phyloP scores from a whole-genome alignment of 2,797 vertebrate genomes.

The Eremophila alpestris region DNA sequence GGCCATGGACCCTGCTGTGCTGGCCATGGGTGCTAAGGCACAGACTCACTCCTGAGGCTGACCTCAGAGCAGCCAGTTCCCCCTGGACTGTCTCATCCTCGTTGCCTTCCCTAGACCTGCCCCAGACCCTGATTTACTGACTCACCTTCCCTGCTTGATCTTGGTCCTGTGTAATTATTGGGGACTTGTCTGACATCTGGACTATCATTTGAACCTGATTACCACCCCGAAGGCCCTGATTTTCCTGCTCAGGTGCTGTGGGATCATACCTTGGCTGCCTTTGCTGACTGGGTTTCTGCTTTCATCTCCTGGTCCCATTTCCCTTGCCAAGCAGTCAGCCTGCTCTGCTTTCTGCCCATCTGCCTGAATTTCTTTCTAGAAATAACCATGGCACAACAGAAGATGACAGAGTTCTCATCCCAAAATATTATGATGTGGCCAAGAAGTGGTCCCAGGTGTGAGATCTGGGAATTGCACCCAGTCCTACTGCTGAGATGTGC shows the following conservation, averaged over 20 bases:
- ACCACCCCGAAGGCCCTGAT: not conserved
- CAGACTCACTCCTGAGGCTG: not conserved
- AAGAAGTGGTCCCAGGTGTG: not conserved
- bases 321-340: not conserved
- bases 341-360: not conserved
- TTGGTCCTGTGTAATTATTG: not conserved
- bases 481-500: not conserved
- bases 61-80: not conserved
- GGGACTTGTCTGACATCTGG: not conserved
- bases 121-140: not conserved
- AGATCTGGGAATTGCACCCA: not conserved
- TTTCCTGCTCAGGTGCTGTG: not conserved
- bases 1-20: not conserved
- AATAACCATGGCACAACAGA: not conserved
- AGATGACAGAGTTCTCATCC: not conserved
- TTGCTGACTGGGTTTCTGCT: not conserved
- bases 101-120: not conserved
- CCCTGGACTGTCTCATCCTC: not conserved
- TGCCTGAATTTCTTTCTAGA: not conserved
- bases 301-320: not conserved
- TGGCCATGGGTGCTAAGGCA: accelerated
- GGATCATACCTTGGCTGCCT: not conserved
- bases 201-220: not conserved
- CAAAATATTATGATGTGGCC: not conserved
- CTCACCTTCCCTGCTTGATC: not conserved